A percentile compares a stretch with the other conserved stretches of the same genome.
Evolutionary conservation across 2,888 invertebrate species (phyloP).

Genomic region (Ctenicera cuprea): DNA sequence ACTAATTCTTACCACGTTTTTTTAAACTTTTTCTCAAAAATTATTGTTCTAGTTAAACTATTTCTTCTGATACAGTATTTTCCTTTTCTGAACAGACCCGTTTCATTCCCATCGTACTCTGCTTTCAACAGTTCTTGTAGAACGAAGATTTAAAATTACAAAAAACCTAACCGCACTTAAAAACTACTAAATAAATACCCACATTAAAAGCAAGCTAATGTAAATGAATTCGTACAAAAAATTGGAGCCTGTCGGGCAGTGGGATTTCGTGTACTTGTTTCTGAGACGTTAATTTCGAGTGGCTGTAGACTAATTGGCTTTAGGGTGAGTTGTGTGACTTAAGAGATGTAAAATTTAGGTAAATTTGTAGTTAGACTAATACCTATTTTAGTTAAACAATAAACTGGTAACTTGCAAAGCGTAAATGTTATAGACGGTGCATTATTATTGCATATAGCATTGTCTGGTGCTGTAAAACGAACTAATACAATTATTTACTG

Average conservation of each 20-base stretch:
- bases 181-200: conserved; percentile 49
- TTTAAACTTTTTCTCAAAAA: too few species aligned
- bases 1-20: too few species aligned
- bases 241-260: conserved; percentile 48
- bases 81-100: not conserved
- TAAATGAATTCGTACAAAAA: conserved; percentile 52
- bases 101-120: not conserved
- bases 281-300: conserved; percentile 45
- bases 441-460: not conserved
- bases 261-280: conserved; percentile 45
- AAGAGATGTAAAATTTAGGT: not conserved
- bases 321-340: conserved; percentile 15
- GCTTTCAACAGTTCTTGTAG: conserved; percentile 31
- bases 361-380: conserved; percentile 8
- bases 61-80: not conserved
- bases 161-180: conserved; percentile 45
- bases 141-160: conserved; percentile 39
- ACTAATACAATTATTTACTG: not conserved
- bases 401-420: too few species aligned
- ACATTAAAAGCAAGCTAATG: conserved; percentile 47
- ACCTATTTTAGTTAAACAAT: not conserved
- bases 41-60: not conserved
- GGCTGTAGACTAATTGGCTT: conserved; percentile 47
- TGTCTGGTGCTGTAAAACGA: too few species aligned
- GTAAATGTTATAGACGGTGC: not conserved